These are phyloP conservation scores for Chamaetylas fuelleborni DNA, from an alignment of 2,113 vertebrate species.

Conservation along the genomic window DNA sequence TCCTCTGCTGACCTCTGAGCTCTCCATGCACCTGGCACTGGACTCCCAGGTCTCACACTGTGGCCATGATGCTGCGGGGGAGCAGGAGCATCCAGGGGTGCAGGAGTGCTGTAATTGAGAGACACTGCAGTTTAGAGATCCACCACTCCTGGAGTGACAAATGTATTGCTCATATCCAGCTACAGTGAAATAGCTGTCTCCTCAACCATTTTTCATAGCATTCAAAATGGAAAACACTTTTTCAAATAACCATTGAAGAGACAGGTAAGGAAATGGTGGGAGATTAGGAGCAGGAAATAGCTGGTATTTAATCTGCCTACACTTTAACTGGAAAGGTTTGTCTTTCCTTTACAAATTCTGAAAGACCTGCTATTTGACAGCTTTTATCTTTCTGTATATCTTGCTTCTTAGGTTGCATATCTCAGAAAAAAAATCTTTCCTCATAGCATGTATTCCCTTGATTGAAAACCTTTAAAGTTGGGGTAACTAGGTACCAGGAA, in stretches of 20 bases:
- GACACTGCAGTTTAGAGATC: background rate
- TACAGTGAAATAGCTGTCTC: background rate
- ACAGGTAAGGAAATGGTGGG: background rate
- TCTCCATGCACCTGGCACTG: background rate
- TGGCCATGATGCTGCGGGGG: background rate
- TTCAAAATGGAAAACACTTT: background rate
- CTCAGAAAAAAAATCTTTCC: background rate
- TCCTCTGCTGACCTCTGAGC: background rate
- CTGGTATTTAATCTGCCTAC: background rate
- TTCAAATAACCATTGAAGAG: background rate
- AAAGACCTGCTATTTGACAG: background rate
- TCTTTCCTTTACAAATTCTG: background rate
- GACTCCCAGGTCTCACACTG: background rate
- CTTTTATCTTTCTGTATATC: background rate
- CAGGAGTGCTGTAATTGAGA: background rate
- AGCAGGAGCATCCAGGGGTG: rapidly evolving
- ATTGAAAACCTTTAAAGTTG: background rate
- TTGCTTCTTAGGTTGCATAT: background rate
- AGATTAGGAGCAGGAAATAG: background rate
- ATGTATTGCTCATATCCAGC: background rate
- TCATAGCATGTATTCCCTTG: background rate
- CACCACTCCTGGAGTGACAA: rapidly evolving
- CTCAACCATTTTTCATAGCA: background rate
- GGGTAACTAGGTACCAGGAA: background rate
- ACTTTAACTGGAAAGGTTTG: background rate